Conservation (phyloP, 2,888 invertebrate genomes). For the Volucella inanis region DNA sequence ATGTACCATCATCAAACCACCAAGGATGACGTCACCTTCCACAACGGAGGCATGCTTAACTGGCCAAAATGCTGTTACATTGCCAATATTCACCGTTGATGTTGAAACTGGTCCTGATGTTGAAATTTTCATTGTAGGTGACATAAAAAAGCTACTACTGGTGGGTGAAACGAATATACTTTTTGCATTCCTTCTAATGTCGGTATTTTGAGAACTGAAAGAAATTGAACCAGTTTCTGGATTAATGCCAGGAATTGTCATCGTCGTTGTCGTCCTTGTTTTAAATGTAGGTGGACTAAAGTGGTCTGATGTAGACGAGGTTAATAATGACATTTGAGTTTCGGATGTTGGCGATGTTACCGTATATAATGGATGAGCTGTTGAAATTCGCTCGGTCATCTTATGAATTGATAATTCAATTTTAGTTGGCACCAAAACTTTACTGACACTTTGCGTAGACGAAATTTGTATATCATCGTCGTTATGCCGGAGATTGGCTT, state of each 20-base stretch:
- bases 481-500: neutral
- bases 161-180: conserved; percentile 20
- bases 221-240: conserved; percentile 9
- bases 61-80: conserved; percentile 85
- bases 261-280: conserved; percentile 14
- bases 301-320: conserved; percentile 15
- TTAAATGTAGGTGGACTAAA: conserved; percentile 1
- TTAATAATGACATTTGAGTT: conserved; percentile 27
- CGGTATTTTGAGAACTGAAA: conserved; percentile 30
- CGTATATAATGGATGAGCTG: conserved; percentile 12
- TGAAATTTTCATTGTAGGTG: conserved; percentile 32
- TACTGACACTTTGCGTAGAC: neutral
- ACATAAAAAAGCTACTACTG: conserved; percentile 22
- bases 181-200: conserved; percentile 7
- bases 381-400: conserved; percentile 21
- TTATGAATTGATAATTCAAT: conserved; percentile 36
- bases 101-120: conserved; percentile 54
- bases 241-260: neutral
- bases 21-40: conserved; percentile 93
- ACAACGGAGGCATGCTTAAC: conserved; percentile 93
- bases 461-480: neutral
- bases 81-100: conserved; percentile 62
- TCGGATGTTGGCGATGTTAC: conserved; percentile 12
- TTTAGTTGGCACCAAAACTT: conserved; percentile 20
- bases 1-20: conserved; percentile 97